These are phyloP conservation scores for Cryptotis parvus DNA, from an alignment of 2,113 vertebrate species.

Conservation along the genomic window DNA sequence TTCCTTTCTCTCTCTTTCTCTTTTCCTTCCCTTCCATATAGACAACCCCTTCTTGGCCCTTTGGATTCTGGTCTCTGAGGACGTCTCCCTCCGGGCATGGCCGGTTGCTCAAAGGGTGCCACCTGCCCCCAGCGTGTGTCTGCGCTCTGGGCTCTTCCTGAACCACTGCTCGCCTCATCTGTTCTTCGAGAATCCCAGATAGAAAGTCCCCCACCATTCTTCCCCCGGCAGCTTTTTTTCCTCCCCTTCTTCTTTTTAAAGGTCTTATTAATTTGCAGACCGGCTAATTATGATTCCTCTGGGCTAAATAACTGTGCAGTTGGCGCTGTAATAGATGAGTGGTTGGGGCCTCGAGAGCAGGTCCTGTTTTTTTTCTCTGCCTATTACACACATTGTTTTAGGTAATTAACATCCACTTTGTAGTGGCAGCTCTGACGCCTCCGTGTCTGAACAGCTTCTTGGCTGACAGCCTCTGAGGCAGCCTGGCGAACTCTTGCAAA, in stretches of 20 bases:
- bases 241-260: conserved; percentile 82
- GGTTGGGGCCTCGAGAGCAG: conserved; percentile 86
- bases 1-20: no score
- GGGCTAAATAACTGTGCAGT: conserved; percentile 91
- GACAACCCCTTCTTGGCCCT: not conserved
- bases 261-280: conserved; percentile 91
- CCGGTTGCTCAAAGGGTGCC: conserved; percentile 33
- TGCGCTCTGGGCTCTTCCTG: conserved; percentile 67
- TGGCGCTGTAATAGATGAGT: conserved; percentile 87
- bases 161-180: conserved; percentile 86
- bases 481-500: conserved; percentile 90
- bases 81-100: not conserved
- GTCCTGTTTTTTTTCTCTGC: conserved; percentile 85
- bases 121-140: no score
- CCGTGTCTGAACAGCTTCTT: conserved; percentile 92
- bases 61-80: not conserved
- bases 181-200: conserved; percentile 89
- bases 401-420: conserved; percentile 94
- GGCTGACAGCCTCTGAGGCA: conserved; percentile 88
- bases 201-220: conserved; percentile 86
- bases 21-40: no score
- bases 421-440: conserved; percentile 93
- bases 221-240: conserved; percentile 79
- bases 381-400: conserved; percentile 93
- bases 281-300: conserved; percentile 89